Percentiles rank a stretch among this genome's conserved stretches.
Conservation (phyloP, 2,888 invertebrate species). For the Cantharis lateralis region DNA sequence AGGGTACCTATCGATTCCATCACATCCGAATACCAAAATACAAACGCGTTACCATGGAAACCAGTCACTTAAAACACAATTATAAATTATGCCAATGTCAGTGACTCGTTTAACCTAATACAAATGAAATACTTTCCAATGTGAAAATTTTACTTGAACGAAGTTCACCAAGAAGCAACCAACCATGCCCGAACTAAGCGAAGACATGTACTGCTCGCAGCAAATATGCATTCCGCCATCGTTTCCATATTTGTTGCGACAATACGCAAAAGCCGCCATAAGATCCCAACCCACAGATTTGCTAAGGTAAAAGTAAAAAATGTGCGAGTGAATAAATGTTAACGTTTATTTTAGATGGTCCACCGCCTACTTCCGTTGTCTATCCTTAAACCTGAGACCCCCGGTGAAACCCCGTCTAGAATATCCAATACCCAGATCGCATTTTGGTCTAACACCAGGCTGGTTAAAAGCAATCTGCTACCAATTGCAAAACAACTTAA, state of each 20-base stretch:
- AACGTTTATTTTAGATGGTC: conserved; percentile 69
- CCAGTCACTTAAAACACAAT: not conserved
- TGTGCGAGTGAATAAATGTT: not conserved
- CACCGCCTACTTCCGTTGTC: conserved; percentile 77
- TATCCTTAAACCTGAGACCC: conserved; percentile 76
- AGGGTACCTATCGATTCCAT: not conserved
- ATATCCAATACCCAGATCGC: conserved; percentile 70
- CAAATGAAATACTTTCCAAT: not conserved
- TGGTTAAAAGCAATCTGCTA: conserved; percentile 76
- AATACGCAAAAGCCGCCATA: conserved; percentile 90
- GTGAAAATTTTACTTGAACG: not conserved
- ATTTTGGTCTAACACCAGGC: conserved; percentile 78
- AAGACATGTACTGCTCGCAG: conserved; percentile 79
- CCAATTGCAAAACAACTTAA: conserved; percentile 64
- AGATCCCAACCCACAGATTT: conserved; percentile 88
- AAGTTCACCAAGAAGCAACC: too few relatives aligned
- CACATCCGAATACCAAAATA: not conserved
- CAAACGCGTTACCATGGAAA: not conserved
- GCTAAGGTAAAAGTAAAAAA: conserved; percentile 55
- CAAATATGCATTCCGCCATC: conserved; percentile 84
- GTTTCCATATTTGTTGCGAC: conserved; percentile 81
- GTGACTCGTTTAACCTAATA: not conserved
- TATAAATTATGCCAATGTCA: not conserved
- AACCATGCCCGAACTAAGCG: conserved; percentile 65
- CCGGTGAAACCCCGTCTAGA: conserved; percentile 81